phyloP scores from a whole-genome alignment of 2,797 vertebrate species.

The Gallinago stenura region DNA sequence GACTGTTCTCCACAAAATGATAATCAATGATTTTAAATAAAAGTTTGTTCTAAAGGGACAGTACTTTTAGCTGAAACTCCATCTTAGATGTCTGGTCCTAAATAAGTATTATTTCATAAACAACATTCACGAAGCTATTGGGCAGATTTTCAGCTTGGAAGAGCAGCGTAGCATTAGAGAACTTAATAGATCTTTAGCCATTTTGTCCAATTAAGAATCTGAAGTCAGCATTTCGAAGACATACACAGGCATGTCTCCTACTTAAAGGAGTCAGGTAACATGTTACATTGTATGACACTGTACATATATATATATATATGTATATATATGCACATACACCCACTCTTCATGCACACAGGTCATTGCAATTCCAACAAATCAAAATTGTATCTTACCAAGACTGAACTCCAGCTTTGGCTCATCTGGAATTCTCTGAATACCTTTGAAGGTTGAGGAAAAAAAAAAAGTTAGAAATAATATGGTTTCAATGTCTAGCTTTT shows the following conservation, averaged over 20 bases:
- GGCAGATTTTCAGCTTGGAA: neutral
- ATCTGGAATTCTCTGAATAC: conserved; percentile 78
- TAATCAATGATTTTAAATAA: neutral
- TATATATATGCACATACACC: neutral
- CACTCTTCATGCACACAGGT: neutral
- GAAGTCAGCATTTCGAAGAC: neutral
- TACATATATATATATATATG: neutral
- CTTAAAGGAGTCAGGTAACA: neutral
- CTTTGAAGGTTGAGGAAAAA: conserved; percentile 61
- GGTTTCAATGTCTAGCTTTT: neutral
- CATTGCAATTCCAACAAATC: neutral
- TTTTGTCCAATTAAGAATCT: neutral
- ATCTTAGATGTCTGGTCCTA: neutral
- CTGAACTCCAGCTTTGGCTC: conserved; percentile 85
- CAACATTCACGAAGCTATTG: neutral
- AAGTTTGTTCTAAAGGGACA: neutral
- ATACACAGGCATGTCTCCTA: neutral
- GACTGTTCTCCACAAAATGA: neutral
- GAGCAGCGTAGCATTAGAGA: neutral
- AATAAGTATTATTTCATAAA: neutral
- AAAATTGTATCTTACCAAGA: conserved; percentile 79
- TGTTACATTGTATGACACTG: neutral
- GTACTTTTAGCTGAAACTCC: neutral
- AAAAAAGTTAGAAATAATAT: conserved; percentile 4
- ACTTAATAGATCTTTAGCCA: neutral